Base-by-base conservation (phyloP, 2,797 vertebrate species). In the Liparis tanakae region DNA sequence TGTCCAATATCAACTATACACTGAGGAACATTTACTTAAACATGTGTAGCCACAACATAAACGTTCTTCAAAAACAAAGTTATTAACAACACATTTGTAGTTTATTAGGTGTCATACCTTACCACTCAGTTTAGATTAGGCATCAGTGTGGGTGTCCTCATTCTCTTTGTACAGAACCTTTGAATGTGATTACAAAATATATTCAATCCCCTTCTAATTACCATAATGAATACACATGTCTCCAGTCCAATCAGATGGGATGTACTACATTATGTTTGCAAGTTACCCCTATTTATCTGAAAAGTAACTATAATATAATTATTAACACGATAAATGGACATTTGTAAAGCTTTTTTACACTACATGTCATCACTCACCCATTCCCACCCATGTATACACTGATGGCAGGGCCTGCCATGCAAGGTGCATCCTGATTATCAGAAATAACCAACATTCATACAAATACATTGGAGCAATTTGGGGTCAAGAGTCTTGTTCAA, bases 21-120 rank as follows among this genome's bases (percentile, higher is more conserved):
- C 25, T 30, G 25, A 30, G 25, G 12, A 56, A 57, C 41, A 46
- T 55, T 6, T 67, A 43, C 13, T 53, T 22, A 7, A 67, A 1
- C 10, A 59, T 58, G 12, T 50, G 5, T 8, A 39, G 37, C 33
- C 20, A 34, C 15, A 50, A 20, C 13, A 51, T 51, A 5, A 22
- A 22, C 34, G 4, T 20, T 62, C 18, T n/a, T 14, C 41, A 30
- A 5, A 8, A 53, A 34, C 9, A 53, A 44, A 58, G 51, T 48
- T 5, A 56, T 22, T 33, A 48, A 54, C 1, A 25, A 57, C 50
- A 68, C 1, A n/a, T 1, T 30, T 18, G 2, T 13, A 34, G 18
- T 22, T 55, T 14, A 30, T 70, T 4, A 58, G 2, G 46, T 15
- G 18, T 74, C 33, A 69, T 59, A 69, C 30, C 66, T n/a, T 41